Percentiles rank a stretch among this genome's conserved stretches.
Evolutionary conservation across 2,888 invertebrate genomes (phyloP).

Genomic region (Brachyptera putata): DNA sequence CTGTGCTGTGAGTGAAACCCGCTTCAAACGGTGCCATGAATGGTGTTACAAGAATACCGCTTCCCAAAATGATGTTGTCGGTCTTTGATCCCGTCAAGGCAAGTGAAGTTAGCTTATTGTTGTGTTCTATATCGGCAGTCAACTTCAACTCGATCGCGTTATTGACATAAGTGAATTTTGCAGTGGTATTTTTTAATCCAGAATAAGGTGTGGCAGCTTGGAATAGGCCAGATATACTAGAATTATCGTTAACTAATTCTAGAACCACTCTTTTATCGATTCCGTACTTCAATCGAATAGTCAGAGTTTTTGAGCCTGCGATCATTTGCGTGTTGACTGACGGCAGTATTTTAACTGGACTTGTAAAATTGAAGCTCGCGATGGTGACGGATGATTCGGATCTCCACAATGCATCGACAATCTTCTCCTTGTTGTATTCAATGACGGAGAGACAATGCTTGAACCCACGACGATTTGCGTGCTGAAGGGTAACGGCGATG

Average conservation of each 20-base stretch:
- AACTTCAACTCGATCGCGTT: not conserved
- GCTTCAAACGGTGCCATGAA: slow-evolving; percentile 18
- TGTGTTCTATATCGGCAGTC: slow-evolving; percentile 13
- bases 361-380: not conserved
- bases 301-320: not conserved
- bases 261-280: slow-evolving; percentile 1
- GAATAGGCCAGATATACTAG: slow-evolving; percentile 3
- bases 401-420: not conserved
- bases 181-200: slow-evolving; percentile 28
- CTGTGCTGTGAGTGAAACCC: slow-evolving; percentile 13
- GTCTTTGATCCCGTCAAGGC: slow-evolving; percentile 17
- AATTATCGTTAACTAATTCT: slow-evolving; percentile 14
- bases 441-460: not conserved
- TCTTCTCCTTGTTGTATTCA: not conserved
- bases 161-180: slow-evolving; percentile 3
- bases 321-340: not conserved
- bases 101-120: slow-evolving; percentile 9
- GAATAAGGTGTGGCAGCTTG: slow-evolving; percentile 28
- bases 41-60: slow-evolving; percentile 17
- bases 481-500: not conserved
- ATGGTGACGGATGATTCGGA: not conserved
- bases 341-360: not conserved
- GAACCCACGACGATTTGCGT: not conserved
- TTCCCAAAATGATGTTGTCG: slow-evolving; percentile 9
- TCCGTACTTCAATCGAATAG: slow-evolving; percentile 18